These are phyloP conservation scores for Antechinus stuartii DNA, from an alignment of 2,113 vertebrate species.

Conservation along the genomic window DNA sequence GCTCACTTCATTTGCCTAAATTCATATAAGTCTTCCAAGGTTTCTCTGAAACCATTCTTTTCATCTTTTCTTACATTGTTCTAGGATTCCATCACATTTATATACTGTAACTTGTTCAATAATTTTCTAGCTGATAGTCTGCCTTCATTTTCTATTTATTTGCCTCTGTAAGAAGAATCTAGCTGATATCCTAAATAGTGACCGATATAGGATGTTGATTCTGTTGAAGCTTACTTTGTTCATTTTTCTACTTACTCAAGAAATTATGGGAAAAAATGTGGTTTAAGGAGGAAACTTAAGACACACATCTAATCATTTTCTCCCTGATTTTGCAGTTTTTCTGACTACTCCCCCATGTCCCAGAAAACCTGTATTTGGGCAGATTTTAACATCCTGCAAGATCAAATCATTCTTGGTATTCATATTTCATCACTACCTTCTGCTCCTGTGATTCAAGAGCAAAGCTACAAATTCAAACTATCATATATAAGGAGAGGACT, in stretches of 20 bases:
- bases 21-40: neutral
- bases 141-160: neutral
- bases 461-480: neutral
- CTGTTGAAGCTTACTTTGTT: neutral
- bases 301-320: neutral
- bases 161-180: neutral
- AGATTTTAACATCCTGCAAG: neutral
- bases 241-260: neutral
- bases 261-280: neutral
- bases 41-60: neutral
- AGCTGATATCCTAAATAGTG: neutral
- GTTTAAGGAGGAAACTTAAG: neutral
- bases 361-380: neutral
- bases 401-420: neutral
- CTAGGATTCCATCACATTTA: neutral
- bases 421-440: neutral
- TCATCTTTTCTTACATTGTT: neutral
- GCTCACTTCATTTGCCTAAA: neutral
- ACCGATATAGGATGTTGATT: neutral
- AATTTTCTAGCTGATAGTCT: neutral
- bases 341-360: neutral
- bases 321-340: neutral
- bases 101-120: neutral
- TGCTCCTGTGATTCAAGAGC: neutral
- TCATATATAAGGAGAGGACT: neutral